Evolutionary conservation across 2,888 invertebrate genomes (phyloP), one percentile per base, ranked within the genome.

Genomic region (Dolomedes plantarius): DNA sequence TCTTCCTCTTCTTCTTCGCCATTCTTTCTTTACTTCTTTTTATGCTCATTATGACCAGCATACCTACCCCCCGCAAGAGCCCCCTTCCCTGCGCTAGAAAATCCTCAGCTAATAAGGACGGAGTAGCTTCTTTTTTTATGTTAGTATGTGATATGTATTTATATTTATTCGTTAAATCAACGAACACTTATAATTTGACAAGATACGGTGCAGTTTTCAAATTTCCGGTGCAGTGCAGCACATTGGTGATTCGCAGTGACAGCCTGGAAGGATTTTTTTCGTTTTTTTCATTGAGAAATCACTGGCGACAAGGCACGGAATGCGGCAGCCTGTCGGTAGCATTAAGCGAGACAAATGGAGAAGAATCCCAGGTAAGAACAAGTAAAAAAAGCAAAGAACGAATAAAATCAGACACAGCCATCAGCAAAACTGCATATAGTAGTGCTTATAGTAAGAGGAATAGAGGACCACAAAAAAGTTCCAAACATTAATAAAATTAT

Each of bases 21-120:
- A 7, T 56, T 56, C 56, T 56, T 56, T 56, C 56, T 56, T 56
- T 56, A 2, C 23, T 56, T 56, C 56, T 56, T 56, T 77, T 69
- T 46, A 27, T 69, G 28, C 56, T 56, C 64, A 71, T 72, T 79
- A 64, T 72, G 62, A 23, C 6, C 28, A 23, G 23, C 68, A 46
- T 68, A 41, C 46, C 29, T 76, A 62, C 23, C n/a, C n/a, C n/a
- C n/a, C n/a, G n/a, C 11, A 39, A 76, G 39, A 41, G 31, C 62
- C 28, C 62, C 62, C 65, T 28, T 50, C 11, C 46, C 31, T 41
- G 31, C 29, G 29, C 36, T 9, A n/a, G 68, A 28, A 78, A 69
- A 39, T 62, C 23, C 64, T 46, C 41, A 31, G 23, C 64, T 72
- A 64, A 72, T 62, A 64, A 64, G 41, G 28, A 28, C 56, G 23